Base-by-base conservation (phyloP, 2,888 invertebrate species). In the Conchocele bisecta region DNA sequence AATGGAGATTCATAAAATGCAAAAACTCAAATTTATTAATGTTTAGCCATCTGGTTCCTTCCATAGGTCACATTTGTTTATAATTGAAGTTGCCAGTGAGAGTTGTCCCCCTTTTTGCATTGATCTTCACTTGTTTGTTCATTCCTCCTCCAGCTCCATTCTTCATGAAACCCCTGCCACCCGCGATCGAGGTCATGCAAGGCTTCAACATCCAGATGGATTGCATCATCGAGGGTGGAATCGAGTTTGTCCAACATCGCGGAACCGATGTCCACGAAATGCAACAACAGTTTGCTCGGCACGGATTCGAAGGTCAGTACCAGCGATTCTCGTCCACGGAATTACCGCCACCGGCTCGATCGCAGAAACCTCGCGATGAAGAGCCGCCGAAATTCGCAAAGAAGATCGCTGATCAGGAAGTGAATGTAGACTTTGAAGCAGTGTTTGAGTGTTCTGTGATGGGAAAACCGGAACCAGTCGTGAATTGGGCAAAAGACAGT, bases 201-300 rank as follows among this genome's bases (percentile, higher is more conserved):
- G 89, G 90, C 22, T 83, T 82, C 42, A 86, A 89, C 59, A 79
- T 88, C 24, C 84, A 86, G 48, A 82, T 89, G 58, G 85, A 86
- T 67, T 97, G 97, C 91, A 96, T 97, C 91, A 96, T 98, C 22
- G 94, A 97, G 61, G 92, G 84, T n/a, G 82, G 83, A 26, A 75
- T 85, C 9, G 84, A 85, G 42, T 75, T 85, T 31, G 70, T 87
- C 20, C 82, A 84, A 77, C 80, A 81, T 46, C 80, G 83, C 59
- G 75, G 83, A 22, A 60, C 81, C 2, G 83, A 81, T 33, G 77
- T 78, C 53, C 79, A 76, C 28, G 59, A 70, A 20, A 77, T 80
- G 56, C 81, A 79, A 59, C 68, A 78, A 46, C 70, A 79, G 42
- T 78, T 86, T 51, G 81, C 81, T 20, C 68, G 76, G 11, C 73